Base-by-base conservation (phyloP, 1,140 invertebrate genomes). In the Diprion similis region DNA sequence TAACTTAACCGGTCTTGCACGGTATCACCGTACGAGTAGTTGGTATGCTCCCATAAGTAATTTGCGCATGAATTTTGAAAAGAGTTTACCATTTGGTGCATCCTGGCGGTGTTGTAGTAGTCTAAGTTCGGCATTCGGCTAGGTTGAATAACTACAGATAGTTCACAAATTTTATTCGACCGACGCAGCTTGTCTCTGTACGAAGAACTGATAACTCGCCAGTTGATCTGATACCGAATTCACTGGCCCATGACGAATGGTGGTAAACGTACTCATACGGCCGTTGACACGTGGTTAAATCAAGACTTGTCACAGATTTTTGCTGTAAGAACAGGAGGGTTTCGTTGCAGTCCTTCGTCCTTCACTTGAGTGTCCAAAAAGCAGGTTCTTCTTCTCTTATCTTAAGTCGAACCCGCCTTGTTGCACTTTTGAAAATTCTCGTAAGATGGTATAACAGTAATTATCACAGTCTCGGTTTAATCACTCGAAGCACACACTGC, bases 61-160 rank as follows among this genome's bases (percentile, higher is more conserved):
- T 37, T 37, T 6, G 24, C 24, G 2, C 9, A 73, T 71, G 74
- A 77, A 79, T 80, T 81, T 80, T 80, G 81, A 83, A 84, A 84
- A 79, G 77, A 80, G 77, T 82, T 86, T 88, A 88, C 87, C 87
- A 87, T 88, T 86, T 87, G 87, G 82, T 88, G 86, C 85, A 88
- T 88, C 80, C 86, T 86, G 73, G 87, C 86, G 69, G 86, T 86
- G 74, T 87, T 88, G 80, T 88, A 88, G 83, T 88, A 88, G 82
- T 88, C 87, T 79, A 88, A 75, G 75, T 88, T 88, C 82, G 87
- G 87, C 86, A 88, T 88, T 81, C 81, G 81, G 80, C 51, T 15
- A 17, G 9, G 11, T 59, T 59, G 24, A 13, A 59, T 13, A 17
- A 59, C n/a, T 17, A 59, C 24, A 37, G 24, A 9, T 37, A 3